A percentile compares a stretch with the other conserved stretches of the same genome.
Conservation (phyloP, 2,113 vertebrate species). For the Geothlypis trichas region DNA sequence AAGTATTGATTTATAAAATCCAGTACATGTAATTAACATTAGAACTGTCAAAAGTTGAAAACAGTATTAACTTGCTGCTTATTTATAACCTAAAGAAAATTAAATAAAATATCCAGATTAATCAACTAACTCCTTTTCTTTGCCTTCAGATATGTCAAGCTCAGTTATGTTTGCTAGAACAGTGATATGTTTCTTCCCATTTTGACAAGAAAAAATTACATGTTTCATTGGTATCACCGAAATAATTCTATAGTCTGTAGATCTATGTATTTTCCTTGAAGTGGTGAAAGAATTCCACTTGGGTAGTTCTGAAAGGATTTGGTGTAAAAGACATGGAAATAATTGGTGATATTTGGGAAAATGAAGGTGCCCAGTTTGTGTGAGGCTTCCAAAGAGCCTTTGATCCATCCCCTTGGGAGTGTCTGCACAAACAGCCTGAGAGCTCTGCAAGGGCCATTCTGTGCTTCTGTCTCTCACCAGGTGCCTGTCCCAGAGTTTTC, state of each 20-base stretch:
- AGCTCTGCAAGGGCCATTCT: neutral
- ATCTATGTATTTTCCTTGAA: neutral
- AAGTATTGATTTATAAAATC: constrained; percentile 67
- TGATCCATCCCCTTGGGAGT: neutral
- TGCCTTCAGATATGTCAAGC: neutral
- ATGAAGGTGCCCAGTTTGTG: neutral
- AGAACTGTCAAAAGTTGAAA: constrained; percentile 60
- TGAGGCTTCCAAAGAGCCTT: neutral
- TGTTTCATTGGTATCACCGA: neutral
- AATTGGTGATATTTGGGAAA: neutral
- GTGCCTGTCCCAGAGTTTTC: neutral
- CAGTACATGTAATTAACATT: constrained; percentile 65
- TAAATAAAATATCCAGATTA: constrained; percentile 50
- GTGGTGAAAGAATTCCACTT: neutral
- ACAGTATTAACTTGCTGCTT: constrained; percentile 53
- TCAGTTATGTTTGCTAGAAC: constrained; percentile 11
- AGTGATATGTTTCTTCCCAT: constrained; percentile 1
- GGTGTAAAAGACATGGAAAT: neutral
- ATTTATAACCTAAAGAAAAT: constrained; percentile 62
- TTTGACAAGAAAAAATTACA: constrained; percentile 24
- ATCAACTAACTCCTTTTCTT: constrained; percentile 34
- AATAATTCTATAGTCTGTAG: neutral
- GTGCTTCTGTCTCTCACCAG: neutral
- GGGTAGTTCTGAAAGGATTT: neutral
- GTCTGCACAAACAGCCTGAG: neutral